phyloP scores from a whole-genome alignment of 2,797 vertebrate species.

The Buceros bicornis region DNA sequence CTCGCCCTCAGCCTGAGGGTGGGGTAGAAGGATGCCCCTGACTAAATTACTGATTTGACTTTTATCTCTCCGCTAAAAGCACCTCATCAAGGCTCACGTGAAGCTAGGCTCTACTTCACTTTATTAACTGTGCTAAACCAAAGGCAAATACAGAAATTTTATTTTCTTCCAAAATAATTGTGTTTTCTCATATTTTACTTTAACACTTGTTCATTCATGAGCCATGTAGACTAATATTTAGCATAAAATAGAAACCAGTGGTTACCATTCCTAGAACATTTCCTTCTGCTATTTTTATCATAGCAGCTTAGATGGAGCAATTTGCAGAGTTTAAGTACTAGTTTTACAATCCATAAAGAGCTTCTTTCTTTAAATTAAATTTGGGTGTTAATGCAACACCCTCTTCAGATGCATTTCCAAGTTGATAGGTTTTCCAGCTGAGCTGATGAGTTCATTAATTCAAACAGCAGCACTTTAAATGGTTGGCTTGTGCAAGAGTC shows the following conservation, averaged over 20 bases:
- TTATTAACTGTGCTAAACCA: background rate
- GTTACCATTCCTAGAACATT: background rate
- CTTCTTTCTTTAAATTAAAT: slow-evolving; percentile 31
- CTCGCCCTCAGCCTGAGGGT: background rate
- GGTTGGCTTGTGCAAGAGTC: background rate
- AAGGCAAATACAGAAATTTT: background rate
- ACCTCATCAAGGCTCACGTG: background rate
- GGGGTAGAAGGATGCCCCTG: too few species aligned
- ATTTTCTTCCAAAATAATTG: background rate
- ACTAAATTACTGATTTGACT: background rate
- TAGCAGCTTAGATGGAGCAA: background rate
- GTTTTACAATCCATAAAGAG: slow-evolving; percentile 4
- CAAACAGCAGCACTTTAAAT: background rate
- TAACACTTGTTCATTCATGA: background rate
- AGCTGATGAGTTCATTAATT: slow-evolving; percentile 34
- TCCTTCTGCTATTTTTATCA: background rate
- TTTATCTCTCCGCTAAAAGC: background rate
- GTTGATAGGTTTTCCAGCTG: slow-evolving; percentile 4
- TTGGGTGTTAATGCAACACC: background rate
- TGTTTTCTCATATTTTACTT: background rate
- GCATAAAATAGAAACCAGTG: background rate
- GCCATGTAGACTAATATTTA: background rate
- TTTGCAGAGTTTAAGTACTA: background rate
- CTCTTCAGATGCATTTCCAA: background rate
- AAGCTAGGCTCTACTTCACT: background rate